Evolutionary conservation across 2,888 invertebrate species (phyloP).

Genomic region (Poecilobothrus nobilitatus): DNA sequence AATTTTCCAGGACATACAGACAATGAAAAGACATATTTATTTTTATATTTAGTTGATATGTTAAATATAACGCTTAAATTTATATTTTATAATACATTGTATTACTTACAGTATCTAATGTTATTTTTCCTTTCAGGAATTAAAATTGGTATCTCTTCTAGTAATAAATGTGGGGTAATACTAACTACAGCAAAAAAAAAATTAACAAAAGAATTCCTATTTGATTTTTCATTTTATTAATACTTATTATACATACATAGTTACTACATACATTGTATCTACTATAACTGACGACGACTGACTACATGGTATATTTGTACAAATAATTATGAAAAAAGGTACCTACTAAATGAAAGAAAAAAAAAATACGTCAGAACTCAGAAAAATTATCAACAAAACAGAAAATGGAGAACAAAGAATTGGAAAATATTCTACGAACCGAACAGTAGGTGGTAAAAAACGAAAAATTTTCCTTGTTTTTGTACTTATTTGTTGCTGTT

Average conservation of each 20-base stretch:
- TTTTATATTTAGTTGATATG: too few relatives aligned
- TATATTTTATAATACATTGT: too few relatives aligned
- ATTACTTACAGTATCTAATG: too few relatives aligned
- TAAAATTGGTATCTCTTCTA: too few relatives aligned
- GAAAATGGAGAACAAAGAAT: not conserved
- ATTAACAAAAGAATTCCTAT: constrained; percentile 15
- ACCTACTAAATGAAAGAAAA: too few relatives aligned
- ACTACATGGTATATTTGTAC: not conserved
- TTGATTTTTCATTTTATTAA: constrained; percentile 14
- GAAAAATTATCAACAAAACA: not conserved
- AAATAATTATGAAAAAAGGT: not conserved
- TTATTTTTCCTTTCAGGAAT: too few relatives aligned
- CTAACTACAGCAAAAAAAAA: constrained; percentile 18
- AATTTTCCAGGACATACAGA: too few relatives aligned
- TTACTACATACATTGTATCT: not conserved
- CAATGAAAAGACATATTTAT: too few relatives aligned
- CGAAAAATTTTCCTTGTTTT: not conserved
- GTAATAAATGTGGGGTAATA: constrained; percentile 9
- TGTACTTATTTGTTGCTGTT: not conserved
- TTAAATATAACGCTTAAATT: too few relatives aligned
- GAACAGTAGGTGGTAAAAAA: not conserved
- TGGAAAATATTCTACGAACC: not conserved
- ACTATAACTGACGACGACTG: not conserved
- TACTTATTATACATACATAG: too few relatives aligned
- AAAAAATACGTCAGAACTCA: not conserved